A percentile compares a stretch with the other conserved stretches of the same genome.
phyloP scores from a whole-genome alignment of 2,888 invertebrate genomes.

The Cremastobaeus sp. region DNA sequence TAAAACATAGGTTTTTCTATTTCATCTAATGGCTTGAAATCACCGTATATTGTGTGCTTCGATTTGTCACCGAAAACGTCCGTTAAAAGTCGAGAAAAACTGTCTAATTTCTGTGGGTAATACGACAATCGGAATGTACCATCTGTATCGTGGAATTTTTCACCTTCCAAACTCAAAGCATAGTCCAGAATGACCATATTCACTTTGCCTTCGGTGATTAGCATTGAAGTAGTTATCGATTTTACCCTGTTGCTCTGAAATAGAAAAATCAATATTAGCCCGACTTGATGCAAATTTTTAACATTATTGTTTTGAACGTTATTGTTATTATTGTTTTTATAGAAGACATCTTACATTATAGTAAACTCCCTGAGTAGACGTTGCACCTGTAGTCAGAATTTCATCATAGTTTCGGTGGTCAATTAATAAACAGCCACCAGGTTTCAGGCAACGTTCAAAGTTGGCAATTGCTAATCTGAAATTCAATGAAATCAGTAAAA shows the following conservation, averaged over 20 bases:
- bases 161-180: slow-evolving; percentile 80
- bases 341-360: slow-evolving; percentile 88
- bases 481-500: too few species aligned
- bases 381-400: slow-evolving; percentile 86
- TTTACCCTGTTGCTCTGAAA: slow-evolving; percentile 87
- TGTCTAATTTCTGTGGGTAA: slow-evolving; percentile 88
- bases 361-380: slow-evolving; percentile 91
- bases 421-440: slow-evolving; percentile 90
- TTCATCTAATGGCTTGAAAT: slow-evolving; percentile 86
- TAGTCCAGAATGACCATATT: slow-evolving; percentile 91
- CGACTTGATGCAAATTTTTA: too few species aligned
- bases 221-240: slow-evolving; percentile 90
- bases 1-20: slow-evolving; percentile 87
- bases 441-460: slow-evolving; percentile 90
- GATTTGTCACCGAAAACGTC: slow-evolving; percentile 84
- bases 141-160: slow-evolving; percentile 72
- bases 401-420: slow-evolving; percentile 94
- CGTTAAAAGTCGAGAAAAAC: slow-evolving; percentile 85
- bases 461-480: slow-evolving; percentile 85
- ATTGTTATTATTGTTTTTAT: neutral
- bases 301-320: too few species aligned
- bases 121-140: slow-evolving; percentile 90
- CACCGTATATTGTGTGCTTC: slow-evolving; percentile 87
- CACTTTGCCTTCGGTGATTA: slow-evolving; percentile 88
- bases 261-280: too few species aligned